Evolutionary conservation across 1,140 invertebrate genomes (phyloP), one percentile per base, ranked within the genome.

Genomic region (Atta cephalotes): DNA sequence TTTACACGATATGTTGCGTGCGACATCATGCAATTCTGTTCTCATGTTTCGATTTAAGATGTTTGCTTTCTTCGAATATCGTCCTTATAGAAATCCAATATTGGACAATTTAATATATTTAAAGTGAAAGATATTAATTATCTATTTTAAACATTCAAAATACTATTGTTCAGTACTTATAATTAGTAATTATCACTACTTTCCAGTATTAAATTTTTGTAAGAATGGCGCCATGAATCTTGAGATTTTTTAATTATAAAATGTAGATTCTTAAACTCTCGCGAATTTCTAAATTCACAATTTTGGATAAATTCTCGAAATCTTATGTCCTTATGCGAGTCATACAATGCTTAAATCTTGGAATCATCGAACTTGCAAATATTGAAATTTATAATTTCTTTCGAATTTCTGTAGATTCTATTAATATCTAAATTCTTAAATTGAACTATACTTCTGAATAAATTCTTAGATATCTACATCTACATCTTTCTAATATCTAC

Each of bases 1-100:
- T 76, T 9, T 74, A 76, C 18, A 16, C 39, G 80, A 84, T 84
- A 84, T 4, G 53, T 18, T 21, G 12, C 63, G 62, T 70, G 70
- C 70, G n/a, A 84, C 60, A n/a, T 80, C n/a, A 49, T 21, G n/a
- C n/a, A 39, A 51, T 21, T 77, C 21, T 25, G 14, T 65, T 39
- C n/a, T 51, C 3, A 12, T 16, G 7, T 77, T 39, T 77, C 6
- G 5, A 14, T 63, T 39, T 45, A 80, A 80, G 21, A 2, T 16
- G 18, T 14, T 60, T 12, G 49, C 3, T 28, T 70, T 7, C 35
- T 56, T 7, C 1, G 5, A 74, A 56, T n/a, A 31, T 2, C 10
- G 1, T 45, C 9, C 39, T 45, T 45, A 45, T 10, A 10, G 39
- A 45, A 39, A 39, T 45, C 9, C 39, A 45, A 45, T 45, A 45